A percentile compares a stretch with the other conserved stretches of the same genome.
Evolutionary conservation across 2,888 invertebrate genomes (phyloP).

Genomic region (Sarcophaga subvicina): DNA sequence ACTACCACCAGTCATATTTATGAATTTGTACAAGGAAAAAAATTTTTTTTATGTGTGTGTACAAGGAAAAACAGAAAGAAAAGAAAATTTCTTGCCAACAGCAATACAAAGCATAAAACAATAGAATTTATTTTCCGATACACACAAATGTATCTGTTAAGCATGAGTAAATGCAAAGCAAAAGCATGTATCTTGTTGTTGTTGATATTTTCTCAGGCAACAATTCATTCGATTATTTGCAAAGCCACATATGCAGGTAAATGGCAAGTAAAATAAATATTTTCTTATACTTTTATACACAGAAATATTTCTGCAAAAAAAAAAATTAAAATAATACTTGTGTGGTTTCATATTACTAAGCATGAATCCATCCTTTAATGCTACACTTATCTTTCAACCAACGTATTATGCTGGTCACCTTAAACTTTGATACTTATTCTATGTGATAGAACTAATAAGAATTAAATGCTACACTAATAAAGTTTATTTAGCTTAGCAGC

Average conservation of each 20-base stretch:
- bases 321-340: background rate
- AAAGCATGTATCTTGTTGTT: background rate
- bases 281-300: background rate
- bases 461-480: background rate
- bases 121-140: background rate
- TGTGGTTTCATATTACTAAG: background rate
- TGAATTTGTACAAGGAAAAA: background rate
- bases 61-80: background rate
- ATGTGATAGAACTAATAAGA: background rate
- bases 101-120: background rate
- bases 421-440: background rate
- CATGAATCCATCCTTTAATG: background rate
- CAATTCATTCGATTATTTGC: background rate
- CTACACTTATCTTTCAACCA: no score
- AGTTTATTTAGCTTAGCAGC: background rate
- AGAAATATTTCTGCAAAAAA: background rate
- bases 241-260: background rate
- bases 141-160: no score
- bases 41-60: conserved; percentile 23
- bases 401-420: background rate
- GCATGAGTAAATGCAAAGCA: background rate
- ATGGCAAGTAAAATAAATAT: background rate
- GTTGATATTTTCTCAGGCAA: background rate
- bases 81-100: conserved; percentile 30
- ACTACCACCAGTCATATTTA: background rate